phyloP scores from a whole-genome alignment of 2,888 invertebrate genomes.

The Meiosimyza decipiens region DNA sequence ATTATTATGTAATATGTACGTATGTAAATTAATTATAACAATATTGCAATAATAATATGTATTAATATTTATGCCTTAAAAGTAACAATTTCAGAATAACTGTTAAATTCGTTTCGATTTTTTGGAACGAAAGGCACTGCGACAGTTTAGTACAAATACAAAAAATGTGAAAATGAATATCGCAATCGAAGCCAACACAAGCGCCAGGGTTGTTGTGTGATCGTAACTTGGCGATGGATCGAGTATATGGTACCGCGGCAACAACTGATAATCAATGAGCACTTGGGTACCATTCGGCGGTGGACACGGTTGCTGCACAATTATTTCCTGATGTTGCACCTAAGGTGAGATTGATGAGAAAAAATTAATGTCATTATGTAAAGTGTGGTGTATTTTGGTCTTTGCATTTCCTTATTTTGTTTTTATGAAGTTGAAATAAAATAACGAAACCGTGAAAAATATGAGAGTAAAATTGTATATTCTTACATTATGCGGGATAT shows the following conservation, averaged over 20 bases:
- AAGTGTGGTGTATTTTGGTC: too few species aligned
- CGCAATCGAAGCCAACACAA: conserved; percentile 73
- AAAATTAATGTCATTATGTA: neutral
- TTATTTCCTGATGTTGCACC: conserved; percentile 87
- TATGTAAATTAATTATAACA: conserved; percentile 22
- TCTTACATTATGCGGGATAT: too few species aligned
- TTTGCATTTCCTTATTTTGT: neutral
- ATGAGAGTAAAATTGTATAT: too few species aligned
- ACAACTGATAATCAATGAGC: conserved; percentile 70
- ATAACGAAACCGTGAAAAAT: too few species aligned
- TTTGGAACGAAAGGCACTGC: conserved; percentile 57
- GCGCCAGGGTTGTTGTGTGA: conserved; percentile 71
- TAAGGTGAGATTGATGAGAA: conserved; percentile 56
- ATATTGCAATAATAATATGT: conserved; percentile 30
- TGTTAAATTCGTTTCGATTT: conserved; percentile 42
- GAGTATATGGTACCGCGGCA: conserved; percentile 69
- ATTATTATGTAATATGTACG: conserved; percentile 22
- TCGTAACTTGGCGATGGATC: conserved; percentile 69
- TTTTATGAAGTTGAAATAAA: too few species aligned
- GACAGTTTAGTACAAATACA: conserved; percentile 72
- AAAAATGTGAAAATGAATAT: conserved; percentile 73
- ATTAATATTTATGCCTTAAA: conserved; percentile 16
- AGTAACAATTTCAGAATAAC: neutral
- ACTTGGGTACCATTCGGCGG: conserved; percentile 82
- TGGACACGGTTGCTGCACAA: conserved; percentile 84